phyloP scores from a whole-genome alignment of 2,113 vertebrate species.

The Takifugu bimaculatus region DNA sequence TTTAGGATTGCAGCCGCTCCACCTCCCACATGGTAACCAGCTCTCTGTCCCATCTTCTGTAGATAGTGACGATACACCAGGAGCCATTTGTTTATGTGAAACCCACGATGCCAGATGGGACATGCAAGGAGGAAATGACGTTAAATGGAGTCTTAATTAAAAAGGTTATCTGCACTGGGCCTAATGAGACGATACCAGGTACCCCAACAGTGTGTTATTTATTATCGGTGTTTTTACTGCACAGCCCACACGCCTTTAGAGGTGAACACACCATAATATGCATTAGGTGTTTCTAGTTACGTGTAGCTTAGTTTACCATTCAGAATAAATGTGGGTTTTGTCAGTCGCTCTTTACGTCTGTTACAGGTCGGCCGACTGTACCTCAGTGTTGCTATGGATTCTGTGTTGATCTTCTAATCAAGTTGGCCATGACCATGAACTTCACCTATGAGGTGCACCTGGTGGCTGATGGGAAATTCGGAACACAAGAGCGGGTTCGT shows the following conservation, averaged over 20 bases:
- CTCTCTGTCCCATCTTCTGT: conserved; percentile 43
- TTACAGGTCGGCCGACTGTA: conserved; percentile 87
- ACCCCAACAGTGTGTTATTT: conserved; percentile 71
- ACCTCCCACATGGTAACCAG: conserved; percentile 29
- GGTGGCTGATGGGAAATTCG: conserved; percentile 97
- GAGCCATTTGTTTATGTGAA: conserved; percentile 99
- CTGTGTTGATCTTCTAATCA: conserved; percentile 94
- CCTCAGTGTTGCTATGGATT: conserved; percentile 96
- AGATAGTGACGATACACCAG: conserved; percentile 99
- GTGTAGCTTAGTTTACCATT: conserved; percentile 56
- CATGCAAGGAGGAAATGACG: conserved; percentile 88
- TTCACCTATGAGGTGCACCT: conserved; percentile 98
- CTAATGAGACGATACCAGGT: conserved; percentile 97
- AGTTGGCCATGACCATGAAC: conserved; percentile 94
- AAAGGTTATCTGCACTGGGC: conserved; percentile 98
- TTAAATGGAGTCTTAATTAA: conserved; percentile 93
- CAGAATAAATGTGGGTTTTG: conserved; percentile 1
- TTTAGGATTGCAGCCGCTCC: not conserved
- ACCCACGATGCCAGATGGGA: conserved; percentile 85
- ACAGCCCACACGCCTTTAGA: conserved; percentile 56
- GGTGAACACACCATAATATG: conserved; percentile 73
- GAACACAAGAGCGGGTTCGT: conserved; percentile 94
- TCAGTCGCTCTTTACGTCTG: conserved; percentile 4
- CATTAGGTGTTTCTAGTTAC: conserved; percentile 73
- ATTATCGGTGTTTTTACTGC: conserved; percentile 67